Percentiles rank a stretch among this genome's conserved stretches.
phyloP scores from a whole-genome alignment of 2,113 vertebrate genomes.

The Ailurus styani region DNA sequence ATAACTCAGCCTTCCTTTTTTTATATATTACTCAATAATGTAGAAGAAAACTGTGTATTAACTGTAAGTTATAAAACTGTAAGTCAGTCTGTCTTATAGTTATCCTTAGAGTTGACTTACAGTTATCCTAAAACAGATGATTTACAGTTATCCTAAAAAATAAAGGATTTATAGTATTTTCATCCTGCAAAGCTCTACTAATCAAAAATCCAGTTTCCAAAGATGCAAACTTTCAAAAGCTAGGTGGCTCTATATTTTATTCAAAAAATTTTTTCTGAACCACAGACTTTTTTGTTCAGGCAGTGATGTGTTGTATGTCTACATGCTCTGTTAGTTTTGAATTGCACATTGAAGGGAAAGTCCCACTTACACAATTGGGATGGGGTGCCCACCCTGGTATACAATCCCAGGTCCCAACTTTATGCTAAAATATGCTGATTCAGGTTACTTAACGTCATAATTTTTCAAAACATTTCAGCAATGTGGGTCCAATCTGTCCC shows the following conservation, averaged over 20 bases:
- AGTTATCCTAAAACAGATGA: too few relatives aligned
- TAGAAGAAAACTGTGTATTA: conserved; percentile 14
- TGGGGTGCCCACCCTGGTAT: background rate
- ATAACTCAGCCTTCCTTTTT: background rate
- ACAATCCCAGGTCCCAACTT: background rate
- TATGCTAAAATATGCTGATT: background rate
- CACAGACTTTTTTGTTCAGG: background rate
- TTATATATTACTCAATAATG: background rate
- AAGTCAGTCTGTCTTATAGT: background rate
- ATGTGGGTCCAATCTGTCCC: fast-evolving
- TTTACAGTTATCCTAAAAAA: too few relatives aligned
- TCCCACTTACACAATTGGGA: background rate
- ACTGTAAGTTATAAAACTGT: background rate
- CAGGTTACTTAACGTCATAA: background rate
- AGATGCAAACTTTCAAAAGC: background rate
- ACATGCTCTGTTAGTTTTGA: background rate
- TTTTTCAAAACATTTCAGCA: background rate
- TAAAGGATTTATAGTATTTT: background rate
- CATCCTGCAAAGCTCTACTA: background rate
- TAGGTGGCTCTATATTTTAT: background rate
- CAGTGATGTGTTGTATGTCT: background rate
- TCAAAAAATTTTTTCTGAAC: background rate
- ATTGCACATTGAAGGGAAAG: background rate
- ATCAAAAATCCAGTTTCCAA: background rate
- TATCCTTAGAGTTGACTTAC: too few relatives aligned